These are phyloP conservation scores for Peromyscus leucopus DNA, from an alignment of 2,113 vertebrate genomes.

Conservation along the genomic window DNA sequence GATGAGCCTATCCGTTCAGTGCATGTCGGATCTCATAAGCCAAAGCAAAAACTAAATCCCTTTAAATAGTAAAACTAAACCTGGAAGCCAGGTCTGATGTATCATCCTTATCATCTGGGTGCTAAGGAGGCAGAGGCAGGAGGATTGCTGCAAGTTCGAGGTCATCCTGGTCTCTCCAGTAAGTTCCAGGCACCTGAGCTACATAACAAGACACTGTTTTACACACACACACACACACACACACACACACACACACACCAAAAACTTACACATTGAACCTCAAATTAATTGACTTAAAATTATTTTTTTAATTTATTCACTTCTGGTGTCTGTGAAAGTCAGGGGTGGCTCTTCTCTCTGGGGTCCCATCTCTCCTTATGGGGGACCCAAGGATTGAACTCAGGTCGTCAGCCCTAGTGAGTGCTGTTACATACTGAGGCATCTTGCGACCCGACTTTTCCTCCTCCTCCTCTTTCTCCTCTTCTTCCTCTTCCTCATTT, in stretches of 20 bases:
- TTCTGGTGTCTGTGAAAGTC: too few species aligned
- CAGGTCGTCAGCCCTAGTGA: too few species aligned
- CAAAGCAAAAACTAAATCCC: background rate
- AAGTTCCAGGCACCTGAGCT: background rate
- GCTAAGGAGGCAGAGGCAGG: background rate
- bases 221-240: background rate
- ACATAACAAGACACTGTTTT: background rate
- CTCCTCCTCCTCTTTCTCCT: too few species aligned
- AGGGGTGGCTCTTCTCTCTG: too few species aligned
- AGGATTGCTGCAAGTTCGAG: background rate
- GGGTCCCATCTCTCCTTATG: too few species aligned
- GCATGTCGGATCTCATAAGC: background rate
- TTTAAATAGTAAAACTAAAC: slow-evolving; percentile 40
- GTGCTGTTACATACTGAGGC: too few species aligned
- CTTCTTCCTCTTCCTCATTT: too few species aligned
- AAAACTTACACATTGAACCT: background rate
- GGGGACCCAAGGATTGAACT: too few species aligned
- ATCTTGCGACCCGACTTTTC: too few species aligned
- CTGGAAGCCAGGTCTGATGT: background rate
- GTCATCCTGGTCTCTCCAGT: background rate
- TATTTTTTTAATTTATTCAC: too few species aligned
- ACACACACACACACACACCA: background rate
- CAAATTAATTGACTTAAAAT: background rate
- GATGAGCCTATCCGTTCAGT: background rate
- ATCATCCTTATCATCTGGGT: background rate